These are phyloP conservation scores for Ecliptopera silaceata DNA, from an alignment of 2,888 invertebrate species.

Conservation along the genomic window DNA sequence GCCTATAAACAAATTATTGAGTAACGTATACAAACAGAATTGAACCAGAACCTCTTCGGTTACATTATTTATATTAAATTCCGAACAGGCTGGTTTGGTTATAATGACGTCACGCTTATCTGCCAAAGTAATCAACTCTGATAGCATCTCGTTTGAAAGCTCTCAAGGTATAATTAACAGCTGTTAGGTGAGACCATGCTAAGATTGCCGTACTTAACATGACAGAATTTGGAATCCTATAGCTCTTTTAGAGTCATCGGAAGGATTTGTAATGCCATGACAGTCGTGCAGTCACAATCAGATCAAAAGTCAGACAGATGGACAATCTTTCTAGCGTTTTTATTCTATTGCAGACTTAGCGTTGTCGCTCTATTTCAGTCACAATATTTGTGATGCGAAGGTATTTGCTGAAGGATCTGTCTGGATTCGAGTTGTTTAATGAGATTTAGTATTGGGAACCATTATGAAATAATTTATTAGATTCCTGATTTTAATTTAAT, in stretches of 20 bases:
- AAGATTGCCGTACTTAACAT: too few species aligned
- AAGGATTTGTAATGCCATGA: too few species aligned
- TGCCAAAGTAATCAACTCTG: constrained; percentile 17
- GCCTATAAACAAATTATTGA: too few species aligned
- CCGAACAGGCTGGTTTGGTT: constrained; percentile 5
- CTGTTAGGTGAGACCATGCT: constrained; percentile 1
- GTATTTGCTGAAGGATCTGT: constrained; percentile 17
- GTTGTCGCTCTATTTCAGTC: constrained; percentile 2
- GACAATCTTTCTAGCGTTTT: too few species aligned
- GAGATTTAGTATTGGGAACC: constrained; percentile 8
- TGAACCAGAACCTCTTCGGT: neutral
- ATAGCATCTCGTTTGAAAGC: constrained; percentile 20
- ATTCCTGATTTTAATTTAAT: neutral
- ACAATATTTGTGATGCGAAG: constrained; percentile 19
- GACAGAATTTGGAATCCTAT: too few species aligned
- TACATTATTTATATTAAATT: neutral
- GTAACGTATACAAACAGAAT: neutral
- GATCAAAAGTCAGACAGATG: too few species aligned
- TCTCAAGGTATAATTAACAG: constrained; percentile 27
- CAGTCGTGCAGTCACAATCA: too few species aligned
- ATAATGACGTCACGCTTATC: constrained; percentile 12
- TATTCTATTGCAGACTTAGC: too few species aligned
- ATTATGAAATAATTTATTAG: neutral
- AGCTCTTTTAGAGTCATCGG: too few species aligned
- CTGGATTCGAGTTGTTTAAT: constrained; percentile 22